Evolutionary conservation across 2,888 invertebrate genomes (phyloP).

Genomic region (Polyommatus icarus): DNA sequence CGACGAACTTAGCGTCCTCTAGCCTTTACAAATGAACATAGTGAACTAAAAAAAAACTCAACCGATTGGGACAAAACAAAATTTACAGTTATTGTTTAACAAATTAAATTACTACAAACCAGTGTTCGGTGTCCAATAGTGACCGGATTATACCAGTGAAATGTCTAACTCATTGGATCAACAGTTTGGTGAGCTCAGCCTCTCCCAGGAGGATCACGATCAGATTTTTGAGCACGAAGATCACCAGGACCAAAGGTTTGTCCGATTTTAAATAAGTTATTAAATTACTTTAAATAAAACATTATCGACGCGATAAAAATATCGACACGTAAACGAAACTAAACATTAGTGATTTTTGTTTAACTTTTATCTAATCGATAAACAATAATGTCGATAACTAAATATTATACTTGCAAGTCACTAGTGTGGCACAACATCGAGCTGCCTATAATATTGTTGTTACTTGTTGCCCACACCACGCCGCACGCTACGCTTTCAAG

Average conservation of each 20-base stretch:
- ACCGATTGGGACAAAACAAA: background rate
- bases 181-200: constrained; percentile 85
- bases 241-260: constrained; percentile 78
- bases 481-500: background rate
- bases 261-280: constrained; percentile 39
- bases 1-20: constrained; percentile 17
- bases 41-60: background rate
- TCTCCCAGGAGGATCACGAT: constrained; percentile 86
- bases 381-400: constrained; percentile 8
- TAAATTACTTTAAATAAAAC: background rate
- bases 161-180: constrained; percentile 80
- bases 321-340: background rate
- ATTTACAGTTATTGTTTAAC: constrained; percentile 9
- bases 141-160: constrained; percentile 39
- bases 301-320: constrained; percentile 11
- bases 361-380: background rate
- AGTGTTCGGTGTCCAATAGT: constrained; percentile 40
- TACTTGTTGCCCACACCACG: background rate
- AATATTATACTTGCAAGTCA: background rate
- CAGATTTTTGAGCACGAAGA: constrained; percentile 86
- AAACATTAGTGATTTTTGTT: background rate
- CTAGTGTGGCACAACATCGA: background rate
- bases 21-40: constrained; percentile 11
- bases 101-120: constrained; percentile 5
- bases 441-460: background rate